phyloP scores from a whole-genome alignment of 1,140 invertebrate species.

The Proctacanthus coquilletti region DNA sequence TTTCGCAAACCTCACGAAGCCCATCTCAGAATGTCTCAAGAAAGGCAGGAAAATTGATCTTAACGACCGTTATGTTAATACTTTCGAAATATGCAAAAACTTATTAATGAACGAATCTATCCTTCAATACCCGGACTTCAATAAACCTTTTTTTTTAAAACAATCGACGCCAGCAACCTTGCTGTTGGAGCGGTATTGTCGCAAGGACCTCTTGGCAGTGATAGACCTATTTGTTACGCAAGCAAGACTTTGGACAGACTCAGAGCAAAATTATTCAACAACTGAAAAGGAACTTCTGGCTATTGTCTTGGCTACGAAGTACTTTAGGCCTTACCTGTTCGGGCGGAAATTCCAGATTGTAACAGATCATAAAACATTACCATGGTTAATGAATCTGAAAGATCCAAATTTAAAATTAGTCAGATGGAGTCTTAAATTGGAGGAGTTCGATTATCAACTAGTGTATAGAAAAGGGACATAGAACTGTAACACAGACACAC shows the following conservation, averaged over 20 bases:
- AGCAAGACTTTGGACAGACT: conserved; percentile 13
- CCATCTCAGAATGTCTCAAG: conserved; percentile 11
- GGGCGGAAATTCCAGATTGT: conserved; percentile 31
- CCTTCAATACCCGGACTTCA: conserved; percentile 12
- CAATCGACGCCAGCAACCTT: conserved; percentile 9
- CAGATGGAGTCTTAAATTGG: conserved; percentile 17
- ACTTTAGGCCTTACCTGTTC: conserved; percentile 32
- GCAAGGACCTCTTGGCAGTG: conserved; percentile 6
- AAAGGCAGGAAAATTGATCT: conserved; percentile 3
- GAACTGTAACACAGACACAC: conserved; percentile 20
- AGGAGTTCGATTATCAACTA: conserved; percentile 22
- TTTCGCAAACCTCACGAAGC: conserved; percentile 18
- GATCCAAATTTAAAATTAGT: conserved; percentile 17
- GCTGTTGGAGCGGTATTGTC: conserved; percentile 9
- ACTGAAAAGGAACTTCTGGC: conserved; percentile 17
- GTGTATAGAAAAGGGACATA: conserved; percentile 15
- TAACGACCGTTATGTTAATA: conserved; percentile 4
- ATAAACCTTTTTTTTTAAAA: conserved; percentile 9
- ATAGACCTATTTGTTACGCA: conserved; percentile 13
- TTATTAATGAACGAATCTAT: conserved; percentile 3
- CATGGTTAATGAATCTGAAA: conserved; percentile 32
- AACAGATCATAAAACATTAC: conserved; percentile 34
- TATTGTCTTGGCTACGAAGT: conserved; percentile 28
- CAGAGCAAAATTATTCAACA: conserved; percentile 15
- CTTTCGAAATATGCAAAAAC: conserved; percentile 8